A percentile compares a stretch with the other conserved stretches of the same genome.
phyloP scores from a whole-genome alignment of 2,797 vertebrate genomes.

The Xiphophorus birchmanni region DNA sequence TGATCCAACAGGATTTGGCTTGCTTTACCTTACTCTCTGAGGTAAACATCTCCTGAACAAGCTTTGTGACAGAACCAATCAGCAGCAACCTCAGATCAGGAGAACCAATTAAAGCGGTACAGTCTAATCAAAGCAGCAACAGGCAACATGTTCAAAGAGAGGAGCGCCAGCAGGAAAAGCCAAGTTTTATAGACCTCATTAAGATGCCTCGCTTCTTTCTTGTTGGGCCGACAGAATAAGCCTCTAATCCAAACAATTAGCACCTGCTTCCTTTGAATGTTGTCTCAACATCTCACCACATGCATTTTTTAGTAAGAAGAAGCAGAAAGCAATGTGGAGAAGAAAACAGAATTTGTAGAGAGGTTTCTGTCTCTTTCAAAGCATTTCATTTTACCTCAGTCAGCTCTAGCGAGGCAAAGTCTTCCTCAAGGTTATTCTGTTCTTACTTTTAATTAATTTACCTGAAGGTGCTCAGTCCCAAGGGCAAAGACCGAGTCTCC shows the following conservation, averaged over 20 bases:
- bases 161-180: constrained; percentile 44
- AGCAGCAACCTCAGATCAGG: neutral
- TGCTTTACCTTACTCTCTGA: neutral
- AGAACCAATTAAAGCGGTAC: neutral
- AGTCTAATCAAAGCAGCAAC: neutral
- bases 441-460: constrained; percentile 19
- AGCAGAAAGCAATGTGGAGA: neutral
- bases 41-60: neutral
- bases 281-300: neutral
- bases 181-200: constrained; percentile 63
- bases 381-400: neutral
- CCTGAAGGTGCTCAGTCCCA: constrained; percentile 2
- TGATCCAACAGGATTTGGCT: neutral
- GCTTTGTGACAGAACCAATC: neutral
- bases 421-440: constrained; percentile 26
- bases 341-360: neutral
- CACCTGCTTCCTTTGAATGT: neutral
- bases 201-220: constrained; percentile 47
- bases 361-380: neutral
- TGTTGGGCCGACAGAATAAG: constrained; percentile 39
- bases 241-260: constrained; percentile 27
- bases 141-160: constrained; percentile 60
- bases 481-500: neutral
- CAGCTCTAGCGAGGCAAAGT: constrained; percentile 4
- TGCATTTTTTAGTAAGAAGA: too few relatives aligned